Base-by-base conservation (phyloP, 2,888 invertebrate species). In the Camponotus fellah region DNA sequence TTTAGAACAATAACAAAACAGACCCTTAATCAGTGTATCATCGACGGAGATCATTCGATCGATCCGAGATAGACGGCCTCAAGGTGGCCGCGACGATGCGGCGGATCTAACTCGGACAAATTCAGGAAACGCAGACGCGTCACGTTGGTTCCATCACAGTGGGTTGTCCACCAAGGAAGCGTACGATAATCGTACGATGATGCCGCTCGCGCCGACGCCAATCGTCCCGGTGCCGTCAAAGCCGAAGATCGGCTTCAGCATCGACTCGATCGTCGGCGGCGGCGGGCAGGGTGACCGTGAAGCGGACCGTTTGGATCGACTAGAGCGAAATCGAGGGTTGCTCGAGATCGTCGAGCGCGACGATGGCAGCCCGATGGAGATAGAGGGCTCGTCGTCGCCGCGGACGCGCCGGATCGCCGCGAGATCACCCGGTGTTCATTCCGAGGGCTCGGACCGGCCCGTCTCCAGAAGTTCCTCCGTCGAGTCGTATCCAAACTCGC, bases 191-290 rank as follows among this genome's bases (percentile, higher is more conserved):
- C 94, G 92, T 94, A 97, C 96, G 96, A 98, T 98, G 98, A 98
- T 98, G 98, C 98, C 98, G 96, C 97, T 98, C 96, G 98, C 98
- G 97, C 98, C 98, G 96, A 98, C 98, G 95, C 98, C 98, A 96
- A 97, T 98, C 95, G 97, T 97, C 95, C 97, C 98, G 96, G 97
- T 98, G 96, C 97, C 98, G 95, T 97, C 97, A 92, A 98, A 98
- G 96, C 98, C 98, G 91, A 98, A 98, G 96, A 97, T 99, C 95
- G 98, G 98, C 93, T 99, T 99, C 95, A 98, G 98, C 94, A 99
- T 99, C 95, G 99, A 99, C 96, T 98, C 98, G 93, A 98, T 98
- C 94, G 98, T 98, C 86, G 98, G 98, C 91, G 97, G 97, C 60
- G 91, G 91, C 53, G 92, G 91, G 2, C 98, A 98, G 86, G 93